phyloP scores from a whole-genome alignment of 2,113 vertebrate species.

The Dipodomys spectabilis region DNA sequence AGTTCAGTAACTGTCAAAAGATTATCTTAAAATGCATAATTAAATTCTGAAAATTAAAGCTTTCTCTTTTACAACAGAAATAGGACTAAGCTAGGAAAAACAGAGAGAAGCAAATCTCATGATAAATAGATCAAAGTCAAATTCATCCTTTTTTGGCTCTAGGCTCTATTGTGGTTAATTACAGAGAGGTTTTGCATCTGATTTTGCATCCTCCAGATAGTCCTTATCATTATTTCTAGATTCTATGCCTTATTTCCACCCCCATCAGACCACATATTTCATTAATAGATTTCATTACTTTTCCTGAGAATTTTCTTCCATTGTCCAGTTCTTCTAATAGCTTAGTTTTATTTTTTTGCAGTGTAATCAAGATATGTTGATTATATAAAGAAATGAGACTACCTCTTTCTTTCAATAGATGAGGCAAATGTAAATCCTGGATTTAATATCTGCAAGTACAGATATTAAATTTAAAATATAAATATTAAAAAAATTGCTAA shows the following conservation, averaged over 20 bases:
- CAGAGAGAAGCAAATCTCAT: background rate
- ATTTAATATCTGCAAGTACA: background rate
- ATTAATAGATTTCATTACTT: background rate
- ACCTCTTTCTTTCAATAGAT: background rate
- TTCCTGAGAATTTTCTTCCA: background rate
- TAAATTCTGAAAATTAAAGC: background rate
- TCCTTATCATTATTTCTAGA: background rate
- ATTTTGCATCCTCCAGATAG: background rate
- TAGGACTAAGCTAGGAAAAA: background rate
- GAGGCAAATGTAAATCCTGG: background rate
- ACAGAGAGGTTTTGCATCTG: background rate
- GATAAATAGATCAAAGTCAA: background rate
- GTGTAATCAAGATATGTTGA: background rate
- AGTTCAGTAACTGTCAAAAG: background rate
- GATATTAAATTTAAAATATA: conserved; percentile 27
- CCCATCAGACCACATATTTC: background rate
- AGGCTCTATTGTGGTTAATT: background rate
- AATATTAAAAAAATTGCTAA: background rate
- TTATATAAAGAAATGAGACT: background rate
- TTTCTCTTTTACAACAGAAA: background rate
- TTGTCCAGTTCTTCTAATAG: background rate
- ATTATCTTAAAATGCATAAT: background rate
- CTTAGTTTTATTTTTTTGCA: background rate
- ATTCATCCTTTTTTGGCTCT: background rate
- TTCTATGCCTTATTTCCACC: background rate